Evolutionary conservation across 2,797 vertebrate species (phyloP).

Genomic region (Gallinago nigripennis): DNA sequence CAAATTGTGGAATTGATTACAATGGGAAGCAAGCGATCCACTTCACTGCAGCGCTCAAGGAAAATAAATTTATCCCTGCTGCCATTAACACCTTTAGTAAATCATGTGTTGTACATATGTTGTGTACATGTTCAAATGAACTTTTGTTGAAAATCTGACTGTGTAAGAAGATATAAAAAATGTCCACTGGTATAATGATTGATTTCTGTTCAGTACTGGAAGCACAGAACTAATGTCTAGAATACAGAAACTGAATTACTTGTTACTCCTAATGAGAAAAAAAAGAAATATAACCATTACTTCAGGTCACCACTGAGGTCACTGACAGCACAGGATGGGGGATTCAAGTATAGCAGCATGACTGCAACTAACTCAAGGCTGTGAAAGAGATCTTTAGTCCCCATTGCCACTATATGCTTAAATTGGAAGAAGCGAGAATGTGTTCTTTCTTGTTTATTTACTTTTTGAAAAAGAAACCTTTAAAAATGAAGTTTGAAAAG

Average conservation of each 20-base stretch:
- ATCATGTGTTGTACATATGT: not conserved
- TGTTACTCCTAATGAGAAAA: not conserved
- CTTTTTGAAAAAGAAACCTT: not conserved
- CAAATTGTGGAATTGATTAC: not conserved
- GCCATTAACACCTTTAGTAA: not conserved
- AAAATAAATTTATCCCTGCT: not conserved
- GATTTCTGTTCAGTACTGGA: not conserved
- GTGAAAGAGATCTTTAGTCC: constrained; percentile 35
- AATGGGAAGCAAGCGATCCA: not conserved
- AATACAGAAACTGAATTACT: constrained; percentile 30
- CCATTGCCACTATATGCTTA: not conserved
- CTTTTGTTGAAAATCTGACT: not conserved
- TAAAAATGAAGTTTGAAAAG: not conserved
- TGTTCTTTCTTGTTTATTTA: not conserved
- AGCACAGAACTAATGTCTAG: not conserved
- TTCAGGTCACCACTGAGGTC: constrained; percentile 48
- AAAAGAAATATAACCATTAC: constrained; percentile 32
- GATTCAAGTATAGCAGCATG: constrained; percentile 42
- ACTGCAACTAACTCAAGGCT: not conserved
- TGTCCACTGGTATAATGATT: not conserved
- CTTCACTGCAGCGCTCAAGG: not conserved
- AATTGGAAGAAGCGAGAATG: not conserved
- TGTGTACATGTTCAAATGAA: constrained; percentile 4
- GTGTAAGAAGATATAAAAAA: not conserved
- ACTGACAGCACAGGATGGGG: constrained; percentile 36